Conservation (phyloP, 2,113 vertebrate species). For the Hypomesus transpacificus region DNA sequence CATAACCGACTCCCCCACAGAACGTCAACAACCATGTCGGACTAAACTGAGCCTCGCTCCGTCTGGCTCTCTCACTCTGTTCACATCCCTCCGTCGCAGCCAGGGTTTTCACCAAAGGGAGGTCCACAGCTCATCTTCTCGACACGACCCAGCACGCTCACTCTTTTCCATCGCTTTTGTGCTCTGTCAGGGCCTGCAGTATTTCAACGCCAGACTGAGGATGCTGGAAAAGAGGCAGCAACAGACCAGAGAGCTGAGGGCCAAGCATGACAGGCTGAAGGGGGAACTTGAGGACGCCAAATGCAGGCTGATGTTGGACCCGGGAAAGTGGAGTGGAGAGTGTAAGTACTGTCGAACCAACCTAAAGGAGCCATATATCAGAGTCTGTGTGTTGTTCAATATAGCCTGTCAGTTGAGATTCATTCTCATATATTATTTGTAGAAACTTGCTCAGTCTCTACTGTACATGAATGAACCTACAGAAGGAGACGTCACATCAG, state of each 20-base stretch:
- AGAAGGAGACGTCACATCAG: too few relatives aligned
- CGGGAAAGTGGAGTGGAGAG: constrained; percentile 81
- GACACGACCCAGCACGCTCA: background rate
- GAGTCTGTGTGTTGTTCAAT: too few relatives aligned
- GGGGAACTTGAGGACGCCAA: constrained; percentile 85
- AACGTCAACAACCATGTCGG: background rate
- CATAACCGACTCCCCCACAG: background rate
- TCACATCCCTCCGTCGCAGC: background rate
- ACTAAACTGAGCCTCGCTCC: background rate
- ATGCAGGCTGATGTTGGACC: constrained; percentile 82
- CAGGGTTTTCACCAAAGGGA: background rate
- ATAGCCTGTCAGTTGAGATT: too few relatives aligned
- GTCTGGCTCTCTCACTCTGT: background rate
- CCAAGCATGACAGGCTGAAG: constrained; percentile 72
- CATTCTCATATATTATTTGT: too few relatives aligned
- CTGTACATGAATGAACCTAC: too few relatives aligned
- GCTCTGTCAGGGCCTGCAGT: constrained; percentile 76
- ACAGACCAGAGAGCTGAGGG: constrained; percentile 76
- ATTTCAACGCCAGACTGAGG: constrained; percentile 76
- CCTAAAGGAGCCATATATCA: too few relatives aligned
- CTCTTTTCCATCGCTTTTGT: background rate
- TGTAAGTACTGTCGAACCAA: constrained; percentile 75
- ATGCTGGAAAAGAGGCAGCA: constrained; percentile 83
- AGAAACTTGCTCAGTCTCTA: too few relatives aligned
- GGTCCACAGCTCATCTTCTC: background rate